Evolutionary conservation across 2,888 invertebrate genomes (phyloP), one percentile per base, ranked within the genome.

Genomic region (Meiosimyza decipiens): DNA sequence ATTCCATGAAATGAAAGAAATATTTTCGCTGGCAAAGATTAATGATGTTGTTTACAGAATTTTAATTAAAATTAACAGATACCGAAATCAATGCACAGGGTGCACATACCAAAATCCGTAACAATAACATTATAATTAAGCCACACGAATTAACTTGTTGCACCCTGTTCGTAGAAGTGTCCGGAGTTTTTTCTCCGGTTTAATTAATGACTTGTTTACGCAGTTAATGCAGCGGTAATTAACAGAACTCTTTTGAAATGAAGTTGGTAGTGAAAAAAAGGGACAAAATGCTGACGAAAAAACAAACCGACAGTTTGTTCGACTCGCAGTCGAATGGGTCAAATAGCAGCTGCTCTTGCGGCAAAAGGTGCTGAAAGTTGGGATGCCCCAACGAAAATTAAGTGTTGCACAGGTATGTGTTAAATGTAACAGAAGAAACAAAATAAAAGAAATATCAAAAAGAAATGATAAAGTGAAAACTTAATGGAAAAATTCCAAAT

Each of bases 191-290:
- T 40, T 40, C 9, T 2, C 40, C 28, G 2, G 1, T 22, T 57
- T 28, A 28, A 57, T 57, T 57, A 57, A 57, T 57, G 57, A 57
- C 57, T 57, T 57, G 57, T 57, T 57, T 57, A 57, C 57, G 57
- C 55, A 57, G 57, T 57, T 57, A 57, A 57, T 57, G 12, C 57
- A 57, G 57, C 28, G 28, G 57, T 28, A 57, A 57, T 57, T 57
- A 57, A 57, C 57, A 15, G 15, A 28, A 3, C 18, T 5, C 18
- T 57, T 57, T 57, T 57, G 13, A 12, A 28, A 13, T 18, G 7
- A 12, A 57, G 11, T 28, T 28, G 22, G 22, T 11, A 28, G 18
- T 9, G 13, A 57, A 18, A 28, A 15, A 18, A 28, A 57, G 57
- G 28, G 22, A 9, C 12, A 55, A 57, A 9, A 55, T 15, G 15